Percentiles rank a stretch among this genome's conserved stretches.
phyloP scores from a whole-genome alignment of 2,113 vertebrate species.

The Strigops habroptila region DNA sequence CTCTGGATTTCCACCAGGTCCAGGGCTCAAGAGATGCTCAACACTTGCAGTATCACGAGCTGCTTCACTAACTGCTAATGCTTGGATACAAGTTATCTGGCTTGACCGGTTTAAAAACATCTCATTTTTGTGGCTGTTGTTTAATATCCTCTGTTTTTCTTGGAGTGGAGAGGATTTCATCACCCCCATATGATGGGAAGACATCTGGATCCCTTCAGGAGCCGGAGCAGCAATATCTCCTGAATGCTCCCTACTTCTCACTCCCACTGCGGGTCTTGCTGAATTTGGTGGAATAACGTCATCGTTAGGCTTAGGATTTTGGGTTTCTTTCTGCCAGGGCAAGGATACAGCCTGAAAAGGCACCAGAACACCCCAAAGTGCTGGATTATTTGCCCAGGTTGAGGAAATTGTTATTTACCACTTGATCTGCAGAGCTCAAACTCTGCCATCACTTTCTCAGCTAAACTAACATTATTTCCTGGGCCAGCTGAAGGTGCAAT shows the following conservation, averaged over 20 bases:
- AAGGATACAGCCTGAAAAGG: neutral
- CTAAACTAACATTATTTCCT: neutral
- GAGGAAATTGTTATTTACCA: neutral
- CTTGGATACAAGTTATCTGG: neutral
- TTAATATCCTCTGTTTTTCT: conserved; percentile 3
- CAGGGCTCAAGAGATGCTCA: neutral
- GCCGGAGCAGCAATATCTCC: neutral
- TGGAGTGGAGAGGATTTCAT: conserved; percentile 14
- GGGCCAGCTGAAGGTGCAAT: neutral
- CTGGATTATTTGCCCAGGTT: neutral
- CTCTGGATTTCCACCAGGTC: neutral
- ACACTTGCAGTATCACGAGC: neutral
- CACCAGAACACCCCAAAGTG: neutral
- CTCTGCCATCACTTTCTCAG: neutral
- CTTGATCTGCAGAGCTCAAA: neutral
- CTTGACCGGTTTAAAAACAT: neutral
- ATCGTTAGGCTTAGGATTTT: neutral
- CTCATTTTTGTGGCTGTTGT: conserved; percentile 21
- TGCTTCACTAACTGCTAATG: neutral
- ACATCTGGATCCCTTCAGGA: conserved; percentile 26
- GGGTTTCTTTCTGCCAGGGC: neutral
- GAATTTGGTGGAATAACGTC: neutral
- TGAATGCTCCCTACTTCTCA: neutral
- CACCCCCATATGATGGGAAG: neutral
- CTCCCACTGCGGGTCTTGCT: neutral